Evolutionary conservation across 2,113 vertebrate species (phyloP).

Genomic region (Pica pica): DNA sequence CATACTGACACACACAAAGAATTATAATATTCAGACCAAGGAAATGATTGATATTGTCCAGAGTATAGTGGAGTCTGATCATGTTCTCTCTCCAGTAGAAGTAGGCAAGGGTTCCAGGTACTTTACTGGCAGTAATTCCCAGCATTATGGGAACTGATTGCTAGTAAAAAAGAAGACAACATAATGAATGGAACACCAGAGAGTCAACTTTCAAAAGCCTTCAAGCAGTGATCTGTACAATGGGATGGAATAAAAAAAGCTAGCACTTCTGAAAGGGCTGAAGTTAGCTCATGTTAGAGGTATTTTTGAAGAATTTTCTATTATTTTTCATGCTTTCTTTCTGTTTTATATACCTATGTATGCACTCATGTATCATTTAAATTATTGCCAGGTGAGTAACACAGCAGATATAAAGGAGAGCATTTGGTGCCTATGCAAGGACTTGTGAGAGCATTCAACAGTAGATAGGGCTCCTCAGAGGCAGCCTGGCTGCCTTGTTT

Average conservation of each 20-base stretch:
- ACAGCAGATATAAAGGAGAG: neutral
- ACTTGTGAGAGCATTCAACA: neutral
- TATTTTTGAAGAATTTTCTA: neutral
- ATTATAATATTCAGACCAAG: neutral
- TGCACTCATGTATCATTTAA: neutral
- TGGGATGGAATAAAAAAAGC: neutral
- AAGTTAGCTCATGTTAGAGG: neutral
- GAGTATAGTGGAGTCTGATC: neutral
- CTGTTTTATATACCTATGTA: neutral
- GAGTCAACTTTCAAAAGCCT: neutral
- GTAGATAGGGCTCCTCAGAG: neutral
- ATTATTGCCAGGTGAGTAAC: neutral
- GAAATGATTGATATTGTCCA: neutral
- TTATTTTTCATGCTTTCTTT: neutral
- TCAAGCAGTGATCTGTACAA: neutral
- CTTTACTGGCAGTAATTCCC: neutral
- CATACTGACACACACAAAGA: neutral
- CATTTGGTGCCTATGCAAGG: neutral
- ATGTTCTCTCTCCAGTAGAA: neutral
- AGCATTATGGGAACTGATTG: neutral
- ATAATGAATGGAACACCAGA: neutral
- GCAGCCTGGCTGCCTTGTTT: neutral
- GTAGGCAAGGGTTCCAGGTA: neutral
- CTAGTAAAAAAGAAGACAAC: neutral
- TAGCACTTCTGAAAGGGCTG: neutral